Evolutionary conservation across 2,113 vertebrate species (phyloP).

Genomic region (Peromyscus maniculatus): DNA sequence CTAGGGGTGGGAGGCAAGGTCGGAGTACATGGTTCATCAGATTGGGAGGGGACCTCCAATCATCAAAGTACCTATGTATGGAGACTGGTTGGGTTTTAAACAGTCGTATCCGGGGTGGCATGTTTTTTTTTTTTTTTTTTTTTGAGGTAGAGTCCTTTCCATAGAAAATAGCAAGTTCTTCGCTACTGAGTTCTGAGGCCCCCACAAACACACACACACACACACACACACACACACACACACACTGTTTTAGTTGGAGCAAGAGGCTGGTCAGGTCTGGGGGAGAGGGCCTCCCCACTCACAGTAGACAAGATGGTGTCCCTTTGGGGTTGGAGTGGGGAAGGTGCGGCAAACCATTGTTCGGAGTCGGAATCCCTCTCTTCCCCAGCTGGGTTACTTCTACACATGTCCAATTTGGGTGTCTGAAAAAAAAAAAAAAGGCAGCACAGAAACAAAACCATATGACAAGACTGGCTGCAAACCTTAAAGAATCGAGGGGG

Average conservation of each 20-base stretch:
- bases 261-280: not conserved
- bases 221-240: not conserved
- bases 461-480: conserved; percentile 81
- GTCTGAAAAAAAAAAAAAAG: conserved; percentile 77
- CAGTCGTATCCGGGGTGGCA: not conserved
- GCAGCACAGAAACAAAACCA: conserved; percentile 82
- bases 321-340: not conserved
- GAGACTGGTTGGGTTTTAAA: not conserved
- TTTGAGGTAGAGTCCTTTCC: not conserved
- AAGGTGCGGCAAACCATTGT: conserved; percentile 76
- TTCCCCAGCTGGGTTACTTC: conserved; percentile 75
- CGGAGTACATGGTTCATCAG: not conserved
- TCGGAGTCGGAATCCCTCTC: conserved; percentile 60
- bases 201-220: not conserved
- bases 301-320: not conserved
- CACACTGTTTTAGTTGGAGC: not conserved
- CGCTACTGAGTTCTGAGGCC: not conserved
- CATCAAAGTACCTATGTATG: not conserved
- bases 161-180: conserved; percentile 35
- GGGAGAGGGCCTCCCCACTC: not conserved
- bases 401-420: conserved; percentile 80
- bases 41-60: not conserved
- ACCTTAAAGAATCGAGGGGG: conserved; percentile 65
- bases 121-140: not conserved
- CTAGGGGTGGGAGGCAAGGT: not conserved